Conservation (phyloP, 2,797 vertebrate species). For the Percopsis omiscomaycus region DNA sequence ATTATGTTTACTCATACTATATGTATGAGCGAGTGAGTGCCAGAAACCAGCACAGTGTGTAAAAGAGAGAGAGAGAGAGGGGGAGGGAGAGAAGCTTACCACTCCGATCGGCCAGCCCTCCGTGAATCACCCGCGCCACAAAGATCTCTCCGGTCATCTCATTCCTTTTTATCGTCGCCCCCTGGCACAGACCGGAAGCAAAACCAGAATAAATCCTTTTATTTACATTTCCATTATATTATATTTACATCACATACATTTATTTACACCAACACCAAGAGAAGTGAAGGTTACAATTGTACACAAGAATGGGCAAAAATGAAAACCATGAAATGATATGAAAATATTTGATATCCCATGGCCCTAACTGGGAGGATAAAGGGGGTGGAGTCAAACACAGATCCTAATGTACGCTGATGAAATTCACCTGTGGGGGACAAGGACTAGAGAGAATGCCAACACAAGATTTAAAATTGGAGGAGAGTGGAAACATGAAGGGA, state of each 20-base stretch:
- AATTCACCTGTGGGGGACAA: neutral
- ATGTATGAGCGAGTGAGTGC: neutral
- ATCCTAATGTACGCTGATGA: neutral
- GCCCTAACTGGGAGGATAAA: no score
- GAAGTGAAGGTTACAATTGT: no score
- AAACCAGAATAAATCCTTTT: neutral
- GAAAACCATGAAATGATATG: no score
- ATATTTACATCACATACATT: no score
- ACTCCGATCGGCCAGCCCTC: slow-evolving; percentile 92
- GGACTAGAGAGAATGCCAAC: no score
- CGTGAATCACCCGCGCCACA: slow-evolving; percentile 92
- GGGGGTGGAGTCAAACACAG: neutral
- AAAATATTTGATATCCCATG: no score
- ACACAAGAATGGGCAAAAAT: no score
- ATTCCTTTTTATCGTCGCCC: slow-evolving; percentile 95
- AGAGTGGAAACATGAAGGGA: neutral
- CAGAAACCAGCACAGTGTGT: neutral
- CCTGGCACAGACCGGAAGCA: slow-evolving; percentile 69
- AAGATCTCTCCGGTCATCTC: slow-evolving; percentile 91
- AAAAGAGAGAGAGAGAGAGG: neutral
- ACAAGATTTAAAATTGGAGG: neutral
- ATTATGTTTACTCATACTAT: neutral
- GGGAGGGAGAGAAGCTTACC: slow-evolving; percentile 72
- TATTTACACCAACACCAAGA: no score
- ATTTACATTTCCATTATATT: neutral